Conservation (phyloP, 2,113 vertebrate genomes). For the Crocuta crocuta region DNA sequence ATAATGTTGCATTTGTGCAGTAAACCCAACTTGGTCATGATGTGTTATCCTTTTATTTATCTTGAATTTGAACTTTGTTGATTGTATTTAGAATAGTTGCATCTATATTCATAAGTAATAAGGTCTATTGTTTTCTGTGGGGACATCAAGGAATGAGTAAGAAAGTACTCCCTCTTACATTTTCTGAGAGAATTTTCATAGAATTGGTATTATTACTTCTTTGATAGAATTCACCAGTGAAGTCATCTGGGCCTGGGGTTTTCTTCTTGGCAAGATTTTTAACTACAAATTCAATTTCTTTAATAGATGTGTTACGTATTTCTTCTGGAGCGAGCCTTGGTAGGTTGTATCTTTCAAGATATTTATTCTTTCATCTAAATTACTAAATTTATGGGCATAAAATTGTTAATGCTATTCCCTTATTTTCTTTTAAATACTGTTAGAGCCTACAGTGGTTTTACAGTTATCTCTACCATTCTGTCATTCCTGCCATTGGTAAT, state of each 20-base stretch:
- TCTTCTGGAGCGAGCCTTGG: not conserved
- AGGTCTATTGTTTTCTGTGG: not conserved
- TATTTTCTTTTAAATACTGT: not conserved
- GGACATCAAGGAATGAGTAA: not conserved
- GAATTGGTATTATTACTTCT: not conserved
- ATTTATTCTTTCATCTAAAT: not conserved
- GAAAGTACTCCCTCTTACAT: not conserved
- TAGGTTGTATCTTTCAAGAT: not conserved
- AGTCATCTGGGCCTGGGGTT: not conserved
- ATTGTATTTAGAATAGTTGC: slow-evolving; percentile 24
- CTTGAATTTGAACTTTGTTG: not conserved
- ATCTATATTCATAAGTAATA: not conserved
- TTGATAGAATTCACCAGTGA: not conserved
- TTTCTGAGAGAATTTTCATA: not conserved
- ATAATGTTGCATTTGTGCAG: not conserved
- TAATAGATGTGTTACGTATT: not conserved
- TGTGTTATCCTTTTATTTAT: slow-evolving; percentile 18
- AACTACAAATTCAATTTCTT: not conserved
- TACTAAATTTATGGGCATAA: not conserved
- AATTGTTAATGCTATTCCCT: not conserved
- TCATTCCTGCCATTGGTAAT: not conserved
- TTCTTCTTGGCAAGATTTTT: not conserved
- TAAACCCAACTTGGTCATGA: not conserved
- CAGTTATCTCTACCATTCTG: not conserved
- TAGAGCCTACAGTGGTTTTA: not conserved